These are phyloP conservation scores for Zaprionus gabonicus DNA, from an alignment of 1,140 invertebrate genomes.

Conservation along the genomic window DNA sequence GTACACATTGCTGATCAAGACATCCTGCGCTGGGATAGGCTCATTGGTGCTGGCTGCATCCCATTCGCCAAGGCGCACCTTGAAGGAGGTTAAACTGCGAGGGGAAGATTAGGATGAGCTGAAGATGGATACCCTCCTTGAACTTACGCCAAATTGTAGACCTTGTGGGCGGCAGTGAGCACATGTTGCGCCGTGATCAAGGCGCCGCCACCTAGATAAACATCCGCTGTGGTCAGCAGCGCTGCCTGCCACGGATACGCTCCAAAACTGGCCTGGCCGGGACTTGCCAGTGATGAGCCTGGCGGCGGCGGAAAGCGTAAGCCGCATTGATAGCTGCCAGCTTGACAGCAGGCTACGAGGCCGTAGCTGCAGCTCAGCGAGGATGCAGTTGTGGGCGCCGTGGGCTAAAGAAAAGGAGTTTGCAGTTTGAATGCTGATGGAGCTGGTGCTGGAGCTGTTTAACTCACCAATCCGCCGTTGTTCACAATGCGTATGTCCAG, in stretches of 20 bases:
- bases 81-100: constrained; percentile 79
- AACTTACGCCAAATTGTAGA: constrained; percentile 87
- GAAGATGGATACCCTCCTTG: not conserved
- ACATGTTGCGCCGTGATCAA: constrained; percentile 88
- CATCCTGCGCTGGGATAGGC: constrained; percentile 87
- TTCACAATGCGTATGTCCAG: constrained; percentile 88
- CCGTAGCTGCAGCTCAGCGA: constrained; percentile 65
- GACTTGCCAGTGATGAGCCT: constrained; percentile 43
- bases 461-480: constrained; percentile 78
- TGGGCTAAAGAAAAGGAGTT: constrained; percentile 33
- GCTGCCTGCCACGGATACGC: constrained; percentile 84
- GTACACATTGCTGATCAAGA: constrained; percentile 86
- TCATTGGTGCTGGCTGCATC: constrained; percentile 87
- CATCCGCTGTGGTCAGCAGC: constrained; percentile 85
- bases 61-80: constrained; percentile 90
- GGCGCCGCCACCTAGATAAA: constrained; percentile 89
- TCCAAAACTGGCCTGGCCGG: constrained; percentile 75
- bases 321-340: constrained; percentile 78
- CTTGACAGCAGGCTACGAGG: constrained; percentile 70
- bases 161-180: constrained; percentile 89
- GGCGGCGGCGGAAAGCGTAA: constrained; percentile 70
- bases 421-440: not conserved
- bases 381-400: constrained; percentile 24
- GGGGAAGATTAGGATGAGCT: not conserved
- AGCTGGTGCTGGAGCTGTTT: not conserved